Evolutionary conservation across 2,888 invertebrate genomes (phyloP), one percentile per base, ranked within the genome.

Genomic region (Eudasyphora cyanicolor): DNA sequence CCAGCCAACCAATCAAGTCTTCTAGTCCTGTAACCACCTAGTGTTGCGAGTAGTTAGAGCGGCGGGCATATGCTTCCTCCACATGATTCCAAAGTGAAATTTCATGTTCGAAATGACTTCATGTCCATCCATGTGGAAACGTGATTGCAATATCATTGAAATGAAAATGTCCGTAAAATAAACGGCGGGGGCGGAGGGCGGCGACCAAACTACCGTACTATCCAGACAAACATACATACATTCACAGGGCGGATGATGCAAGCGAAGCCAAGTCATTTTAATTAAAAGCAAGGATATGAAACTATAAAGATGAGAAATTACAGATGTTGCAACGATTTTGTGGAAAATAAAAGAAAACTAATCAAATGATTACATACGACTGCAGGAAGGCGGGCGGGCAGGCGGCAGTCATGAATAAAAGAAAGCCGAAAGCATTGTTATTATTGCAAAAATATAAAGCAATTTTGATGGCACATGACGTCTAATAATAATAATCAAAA

Each of bases 81-180:
- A 32, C 29, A 60, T 32, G 60, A 29, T 42, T 42, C 49, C 67
- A 76, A 83, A 79, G 76, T 76, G 76, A 79, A 83, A 69, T 79
- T 76, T 79, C 51, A 83, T 79, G 69, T 76, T 76, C 35, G 73
- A 67, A 67, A 67, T 67, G 80, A 81, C 78, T 67, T 71, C 78
- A 84, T 60, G 60, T 29, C 67, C 77, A 57, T 6, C 45, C 81
- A 84, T 75, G 81, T 75, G 81, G 38, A 84, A 84, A 78, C 75
- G 75, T 84, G 81, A 78, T 78, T 81, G 74, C 67, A 84, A 84
- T 78, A 75, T 24, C 54, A 75, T 75, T 80, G 62, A 67, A 60
- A 42, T 67, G 64, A 21, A 38, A 67, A 12, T 67, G 42, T 21
- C 67, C 38, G 35, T 38, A 42, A 67, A 67, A 42, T 67, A 24